Base-by-base conservation (phyloP, 2,797 vertebrate species). In the Mastacembelus armatus region DNA sequence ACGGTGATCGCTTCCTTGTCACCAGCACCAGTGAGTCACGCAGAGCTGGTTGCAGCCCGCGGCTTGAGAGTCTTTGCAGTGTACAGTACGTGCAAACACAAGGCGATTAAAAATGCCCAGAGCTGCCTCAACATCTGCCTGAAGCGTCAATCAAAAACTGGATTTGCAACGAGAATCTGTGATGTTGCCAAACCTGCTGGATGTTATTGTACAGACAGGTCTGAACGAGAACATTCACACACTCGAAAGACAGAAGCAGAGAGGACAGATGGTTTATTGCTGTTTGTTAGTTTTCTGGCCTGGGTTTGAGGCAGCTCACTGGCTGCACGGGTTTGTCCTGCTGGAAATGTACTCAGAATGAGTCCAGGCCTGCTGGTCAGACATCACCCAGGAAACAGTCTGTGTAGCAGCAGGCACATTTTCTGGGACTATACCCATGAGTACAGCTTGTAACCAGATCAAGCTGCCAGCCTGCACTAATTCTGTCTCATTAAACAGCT, bases 281-380 rank as follows among this genome's bases (percentile, higher is more conserved):
- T 52, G 32, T 63, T 50, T 51, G 32, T 74, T 47, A 39, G 48
- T 67, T 38, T 22, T 43, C 44, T 47, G 70, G 50, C 54, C 50
- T 7, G 16, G 38, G 55, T 52, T 71, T 57, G 49, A 12, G 48
- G 44, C 54, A n/a, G 21, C 27, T 47, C 19, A n/a, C 56, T 33
- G 33, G 30, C 24, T 16, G 62, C n/a, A 74, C 66, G 68, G 74
- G 68, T 86, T 78, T 81, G 66, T 44, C 68, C 51, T 55, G 52
- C 71, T 91, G 88, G 89, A 91, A 90, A 88, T 88, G 84, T 89
- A 89, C 54, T 72, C 77, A 66, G 77, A 78, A 62, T 48, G 78
- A 77, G 75, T 63, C 63, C 55, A 72, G 43, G 60, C 55, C 66
- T 48, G 57, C 22, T 59, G 79, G 36, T 60, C 65, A 69, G 66